Conservation (phyloP, 2,888 invertebrate species). For the Chymomyza fuscimana region DNA sequence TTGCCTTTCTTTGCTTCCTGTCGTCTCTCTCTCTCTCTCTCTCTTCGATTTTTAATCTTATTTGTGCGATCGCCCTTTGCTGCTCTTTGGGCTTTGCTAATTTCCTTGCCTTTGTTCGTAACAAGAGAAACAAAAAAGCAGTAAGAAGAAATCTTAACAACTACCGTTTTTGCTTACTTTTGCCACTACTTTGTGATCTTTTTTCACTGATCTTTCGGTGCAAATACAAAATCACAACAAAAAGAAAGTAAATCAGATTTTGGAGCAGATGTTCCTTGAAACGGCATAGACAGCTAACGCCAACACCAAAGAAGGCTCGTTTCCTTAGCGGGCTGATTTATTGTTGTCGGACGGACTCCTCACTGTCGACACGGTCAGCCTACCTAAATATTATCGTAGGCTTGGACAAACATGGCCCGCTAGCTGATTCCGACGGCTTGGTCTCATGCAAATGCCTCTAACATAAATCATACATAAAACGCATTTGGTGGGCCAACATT, state of each 20-base stretch:
- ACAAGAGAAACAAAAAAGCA: conserved; percentile 3
- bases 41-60: conserved; percentile 54
- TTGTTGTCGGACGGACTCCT: conserved; percentile 34
- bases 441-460: conserved; percentile 56
- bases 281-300: conserved; percentile 30
- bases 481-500: neutral
- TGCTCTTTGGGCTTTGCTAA: conserved; percentile 62
- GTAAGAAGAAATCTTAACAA: conserved; percentile 30
- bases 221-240: conserved; percentile 41
- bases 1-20: conserved; percentile 26
- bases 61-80: conserved; percentile 68
- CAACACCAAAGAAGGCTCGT: conserved; percentile 26
- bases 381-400: conserved; percentile 66
- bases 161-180: conserved; percentile 45
- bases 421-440: conserved; percentile 3
- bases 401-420: conserved; percentile 16
- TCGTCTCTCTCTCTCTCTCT: conserved; percentile 2
- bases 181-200: conserved; percentile 13
- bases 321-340: conserved; percentile 40
- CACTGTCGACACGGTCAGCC: conserved; percentile 58
- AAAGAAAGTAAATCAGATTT: conserved; percentile 72
- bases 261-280: conserved; percentile 65
- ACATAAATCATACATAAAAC: conserved; percentile 1
- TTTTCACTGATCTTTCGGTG: conserved; percentile 30
- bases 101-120: conserved; percentile 58